A percentile compares a stretch with the other conserved stretches of the same genome.
Conservation (phyloP, 2,797 vertebrate genomes). For the Harpagifer antarcticus region DNA sequence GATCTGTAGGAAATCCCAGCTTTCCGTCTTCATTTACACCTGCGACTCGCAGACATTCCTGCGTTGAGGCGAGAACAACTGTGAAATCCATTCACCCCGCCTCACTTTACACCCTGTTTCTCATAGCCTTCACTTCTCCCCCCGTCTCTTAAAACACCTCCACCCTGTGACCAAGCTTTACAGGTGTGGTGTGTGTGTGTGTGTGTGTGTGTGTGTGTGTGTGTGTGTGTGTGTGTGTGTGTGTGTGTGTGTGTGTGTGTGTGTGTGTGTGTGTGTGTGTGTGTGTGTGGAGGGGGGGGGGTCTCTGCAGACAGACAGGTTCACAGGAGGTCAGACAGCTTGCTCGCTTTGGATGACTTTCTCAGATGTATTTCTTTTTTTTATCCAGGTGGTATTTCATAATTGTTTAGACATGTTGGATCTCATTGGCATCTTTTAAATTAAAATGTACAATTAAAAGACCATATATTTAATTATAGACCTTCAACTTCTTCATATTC, state of each 20-base stretch:
- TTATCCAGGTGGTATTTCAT: background rate
- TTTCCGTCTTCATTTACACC: conserved; percentile 62
- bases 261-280: conserved; percentile 15
- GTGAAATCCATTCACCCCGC: conserved; percentile 43
- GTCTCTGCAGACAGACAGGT: conserved; percentile 43
- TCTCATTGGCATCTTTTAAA: background rate
- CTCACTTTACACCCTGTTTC: conserved; percentile 34
- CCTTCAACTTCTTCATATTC: background rate
- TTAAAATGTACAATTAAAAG: background rate
- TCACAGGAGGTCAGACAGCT: conserved; percentile 56
- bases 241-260: conserved; percentile 15
- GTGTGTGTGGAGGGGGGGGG: background rate
- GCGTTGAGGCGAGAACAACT: conserved; percentile 20
- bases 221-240: conserved; percentile 16
- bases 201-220: conserved; percentile 14
- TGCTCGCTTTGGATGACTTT: conserved; percentile 13
- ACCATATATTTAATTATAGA: background rate
- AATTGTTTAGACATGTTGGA: background rate
- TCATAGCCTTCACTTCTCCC: conserved; percentile 22
- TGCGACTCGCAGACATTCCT: conserved; percentile 41
- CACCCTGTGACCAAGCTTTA: conserved; percentile 54
- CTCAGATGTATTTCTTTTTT: conserved; percentile 7
- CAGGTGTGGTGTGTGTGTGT: conserved; percentile 38
- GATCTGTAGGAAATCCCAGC: conserved; percentile 61
- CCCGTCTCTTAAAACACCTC: conserved; percentile 13